These are phyloP conservation scores for Podarcis siculus DNA, from an alignment of 2,797 vertebrate genomes.

Conservation along the genomic window DNA sequence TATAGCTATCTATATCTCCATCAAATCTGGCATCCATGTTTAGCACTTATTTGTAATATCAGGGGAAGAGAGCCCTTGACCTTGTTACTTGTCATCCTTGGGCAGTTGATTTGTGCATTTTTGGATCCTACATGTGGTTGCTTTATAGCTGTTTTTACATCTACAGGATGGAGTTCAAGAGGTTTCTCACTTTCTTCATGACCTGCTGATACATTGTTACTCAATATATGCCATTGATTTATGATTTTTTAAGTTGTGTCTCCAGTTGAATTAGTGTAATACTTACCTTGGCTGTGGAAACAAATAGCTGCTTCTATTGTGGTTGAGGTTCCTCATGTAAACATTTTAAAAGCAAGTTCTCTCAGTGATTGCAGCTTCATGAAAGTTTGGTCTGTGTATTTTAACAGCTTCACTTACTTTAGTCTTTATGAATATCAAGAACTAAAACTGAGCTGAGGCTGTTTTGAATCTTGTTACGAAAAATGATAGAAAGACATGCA, in stretches of 20 bases:
- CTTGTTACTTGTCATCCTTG: neutral
- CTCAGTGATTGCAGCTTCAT: neutral
- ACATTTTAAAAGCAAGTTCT: neutral
- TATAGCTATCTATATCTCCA: neutral
- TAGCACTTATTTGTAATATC: neutral
- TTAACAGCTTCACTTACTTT: neutral
- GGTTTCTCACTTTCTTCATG: neutral
- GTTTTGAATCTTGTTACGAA: neutral
- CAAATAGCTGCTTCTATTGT: neutral
- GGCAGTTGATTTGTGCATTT: neutral
- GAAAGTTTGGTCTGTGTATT: neutral
- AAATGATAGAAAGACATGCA: neutral
- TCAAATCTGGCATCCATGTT: neutral
- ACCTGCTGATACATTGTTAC: neutral
- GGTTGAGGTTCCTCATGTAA: neutral
- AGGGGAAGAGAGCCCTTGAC: neutral
- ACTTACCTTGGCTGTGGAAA: neutral
- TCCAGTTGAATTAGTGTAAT: neutral
- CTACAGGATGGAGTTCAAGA: neutral
- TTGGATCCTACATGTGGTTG: neutral
- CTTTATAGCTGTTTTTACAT: neutral
- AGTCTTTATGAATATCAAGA: neutral
- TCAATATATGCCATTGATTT: neutral
- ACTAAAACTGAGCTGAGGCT: neutral
- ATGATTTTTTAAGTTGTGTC: neutral